Evolutionary conservation across 1,140 invertebrate genomes (phyloP), one percentile per base, ranked within the genome.

Genomic region (Ganaspis sp.): DNA sequence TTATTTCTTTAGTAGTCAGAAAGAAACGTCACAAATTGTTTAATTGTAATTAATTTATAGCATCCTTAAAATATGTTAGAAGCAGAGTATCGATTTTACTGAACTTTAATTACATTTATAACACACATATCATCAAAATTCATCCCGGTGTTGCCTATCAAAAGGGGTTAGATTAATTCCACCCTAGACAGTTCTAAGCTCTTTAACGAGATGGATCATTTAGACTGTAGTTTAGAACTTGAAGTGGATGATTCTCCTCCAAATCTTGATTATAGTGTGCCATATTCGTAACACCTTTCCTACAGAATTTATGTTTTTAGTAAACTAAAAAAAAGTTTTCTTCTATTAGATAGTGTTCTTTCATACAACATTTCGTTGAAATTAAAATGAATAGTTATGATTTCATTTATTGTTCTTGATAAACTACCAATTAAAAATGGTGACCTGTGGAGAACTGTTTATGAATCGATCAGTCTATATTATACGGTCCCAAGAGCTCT

Each of bases 201-300:
- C 85, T 86, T 86, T 90, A 90, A 90, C 87, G 87, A 86, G 87
- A 87, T 88, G 85, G 85, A 88, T 89, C 84, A 88, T 89, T 89
- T 64, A 15, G 58, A 29, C 58, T 64, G 29, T 64, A 64, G 23
- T 64, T 64, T 64, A 29, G 11, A 64, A 64, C 15, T 64, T 26
- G 5, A 64, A 64, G 54, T 64, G 19, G 45, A 49, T 49, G 15
- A 49, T 49, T 15, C 54, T 15, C 54, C 11, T 26, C 21, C 6
- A 29, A 26, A 12, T 64, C 23, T 26, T 45, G 12, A 17, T 17
- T 4, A 49, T 6, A 49, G 17, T 17, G 17, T 49, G 6, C 15
- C 45, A 49, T 9, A 17, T 49, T 19, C 17, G 19, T 17, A 17
- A 34, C 12, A 49, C 8, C 15, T 49, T 49, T n/a, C 4, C 17